These are phyloP conservation scores for Microctenopoma lineatum DNA, from an alignment of 2,797 vertebrate species.

Conservation along the genomic window DNA sequence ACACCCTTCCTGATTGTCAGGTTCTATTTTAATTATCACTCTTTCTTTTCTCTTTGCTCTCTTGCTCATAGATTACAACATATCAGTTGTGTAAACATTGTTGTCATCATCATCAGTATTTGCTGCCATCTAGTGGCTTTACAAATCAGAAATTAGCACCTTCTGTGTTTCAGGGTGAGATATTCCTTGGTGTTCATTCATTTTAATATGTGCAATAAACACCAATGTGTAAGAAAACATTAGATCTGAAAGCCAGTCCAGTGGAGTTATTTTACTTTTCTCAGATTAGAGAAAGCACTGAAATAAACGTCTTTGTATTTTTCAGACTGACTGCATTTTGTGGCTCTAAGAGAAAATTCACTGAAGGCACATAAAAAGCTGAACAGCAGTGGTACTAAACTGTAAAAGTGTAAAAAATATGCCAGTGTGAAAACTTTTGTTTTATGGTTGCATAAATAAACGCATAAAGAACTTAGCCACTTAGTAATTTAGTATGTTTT, in stretches of 20 bases:
- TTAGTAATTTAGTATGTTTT: not conserved
- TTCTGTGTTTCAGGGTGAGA: not conserved
- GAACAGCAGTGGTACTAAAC: slow-evolving; percentile 10
- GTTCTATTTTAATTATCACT: slow-evolving; percentile 32
- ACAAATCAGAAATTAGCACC: not conserved
- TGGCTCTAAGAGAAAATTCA: not conserved
- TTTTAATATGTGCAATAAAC: slow-evolving; percentile 55
- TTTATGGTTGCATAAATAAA: slow-evolving; percentile 10
- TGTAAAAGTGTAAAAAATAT: slow-evolving; percentile 1
- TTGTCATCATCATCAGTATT: slow-evolving; percentile 23
- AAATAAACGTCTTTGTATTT: slow-evolving; percentile 24
- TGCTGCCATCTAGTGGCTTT: slow-evolving; percentile 76
- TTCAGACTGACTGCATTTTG: not conserved
- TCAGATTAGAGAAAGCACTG: slow-evolving; percentile 17
- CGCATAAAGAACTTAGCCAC: not conserved
- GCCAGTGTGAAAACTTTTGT: not conserved
- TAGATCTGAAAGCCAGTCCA: slow-evolving; percentile 7
- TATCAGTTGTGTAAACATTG: too few relatives aligned
- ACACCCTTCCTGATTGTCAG: slow-evolving; percentile 66
- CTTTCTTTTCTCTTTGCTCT: not conserved
- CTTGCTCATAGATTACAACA: not conserved
- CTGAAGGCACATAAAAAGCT: slow-evolving; percentile 21
- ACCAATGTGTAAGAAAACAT: slow-evolving; percentile 19
- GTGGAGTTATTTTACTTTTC: slow-evolving; percentile 16
- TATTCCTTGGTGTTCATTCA: slow-evolving; percentile 32